Evolutionary conservation across 2,113 vertebrate species (phyloP).

Genomic region (Tauraco erythrolophus): DNA sequence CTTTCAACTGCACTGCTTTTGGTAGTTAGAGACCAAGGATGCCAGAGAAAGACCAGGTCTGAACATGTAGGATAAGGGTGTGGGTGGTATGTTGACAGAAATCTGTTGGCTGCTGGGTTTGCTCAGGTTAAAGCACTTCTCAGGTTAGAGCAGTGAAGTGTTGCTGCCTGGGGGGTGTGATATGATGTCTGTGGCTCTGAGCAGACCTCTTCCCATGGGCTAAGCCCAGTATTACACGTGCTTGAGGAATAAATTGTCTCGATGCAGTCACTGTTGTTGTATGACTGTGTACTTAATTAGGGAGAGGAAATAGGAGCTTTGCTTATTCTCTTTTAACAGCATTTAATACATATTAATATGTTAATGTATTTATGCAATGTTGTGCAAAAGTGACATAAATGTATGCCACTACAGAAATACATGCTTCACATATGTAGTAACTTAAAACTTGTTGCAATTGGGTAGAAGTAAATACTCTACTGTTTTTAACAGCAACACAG

Average conservation of each 20-base stretch:
- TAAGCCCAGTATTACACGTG: background rate
- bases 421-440: background rate
- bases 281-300: background rate
- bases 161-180: background rate
- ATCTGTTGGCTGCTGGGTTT: background rate
- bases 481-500: background rate
- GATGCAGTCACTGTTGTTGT: background rate
- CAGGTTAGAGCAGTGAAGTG: background rate
- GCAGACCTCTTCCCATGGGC: background rate
- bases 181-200: rapidly evolving
- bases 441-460: background rate
- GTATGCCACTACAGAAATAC: background rate
- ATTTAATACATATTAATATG: background rate
- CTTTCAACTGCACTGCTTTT: background rate
- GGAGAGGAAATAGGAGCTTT: background rate
- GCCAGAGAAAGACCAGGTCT: background rate
- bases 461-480: background rate
- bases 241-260: background rate
- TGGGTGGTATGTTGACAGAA: background rate
- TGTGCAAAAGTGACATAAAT: background rate
- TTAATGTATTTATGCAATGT: background rate
- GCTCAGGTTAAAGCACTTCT: background rate
- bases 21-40: background rate
- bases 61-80: background rate
- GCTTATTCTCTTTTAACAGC: background rate